These are phyloP conservation scores for Glossophaga mutica DNA, from an alignment of 2,797 vertebrate species.

Conservation along the genomic window DNA sequence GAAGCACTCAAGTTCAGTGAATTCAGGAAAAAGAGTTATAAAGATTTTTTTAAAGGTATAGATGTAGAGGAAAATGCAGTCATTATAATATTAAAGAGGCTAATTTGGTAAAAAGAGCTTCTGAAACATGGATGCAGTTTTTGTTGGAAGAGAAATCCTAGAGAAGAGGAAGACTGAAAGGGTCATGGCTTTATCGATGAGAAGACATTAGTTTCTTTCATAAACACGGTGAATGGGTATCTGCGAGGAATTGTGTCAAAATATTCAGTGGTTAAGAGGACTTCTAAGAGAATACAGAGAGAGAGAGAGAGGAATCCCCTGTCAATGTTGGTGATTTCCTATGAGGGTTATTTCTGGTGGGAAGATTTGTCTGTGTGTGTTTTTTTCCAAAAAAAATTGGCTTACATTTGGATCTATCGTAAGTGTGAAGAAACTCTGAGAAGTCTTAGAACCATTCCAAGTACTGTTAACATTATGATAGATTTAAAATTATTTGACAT, in stretches of 20 bases:
- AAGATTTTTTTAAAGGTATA: background rate
- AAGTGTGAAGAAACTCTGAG: background rate
- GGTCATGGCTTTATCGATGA: background rate
- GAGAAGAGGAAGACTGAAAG: background rate
- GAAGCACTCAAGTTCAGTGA: background rate
- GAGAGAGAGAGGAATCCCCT: background rate
- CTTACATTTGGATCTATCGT: background rate
- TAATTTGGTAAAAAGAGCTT: background rate
- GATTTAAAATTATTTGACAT: background rate
- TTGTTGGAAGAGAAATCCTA: background rate
- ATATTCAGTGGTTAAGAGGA: background rate
- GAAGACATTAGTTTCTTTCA: background rate
- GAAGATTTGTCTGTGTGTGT: background rate
- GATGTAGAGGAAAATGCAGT: background rate
- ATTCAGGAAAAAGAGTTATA: background rate
- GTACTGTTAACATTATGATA: background rate
- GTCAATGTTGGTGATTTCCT: background rate
- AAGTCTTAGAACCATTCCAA: background rate
- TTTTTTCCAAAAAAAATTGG: background rate
- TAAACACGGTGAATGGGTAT: background rate
- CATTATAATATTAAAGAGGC: background rate
- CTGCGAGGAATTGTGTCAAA: background rate
- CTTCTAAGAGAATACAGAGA: background rate
- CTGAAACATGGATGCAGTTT: background rate
- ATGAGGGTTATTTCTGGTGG: background rate